These are phyloP conservation scores for Hypomesus transpacificus DNA, from an alignment of 2,113 vertebrate genomes.

Conservation along the genomic window DNA sequence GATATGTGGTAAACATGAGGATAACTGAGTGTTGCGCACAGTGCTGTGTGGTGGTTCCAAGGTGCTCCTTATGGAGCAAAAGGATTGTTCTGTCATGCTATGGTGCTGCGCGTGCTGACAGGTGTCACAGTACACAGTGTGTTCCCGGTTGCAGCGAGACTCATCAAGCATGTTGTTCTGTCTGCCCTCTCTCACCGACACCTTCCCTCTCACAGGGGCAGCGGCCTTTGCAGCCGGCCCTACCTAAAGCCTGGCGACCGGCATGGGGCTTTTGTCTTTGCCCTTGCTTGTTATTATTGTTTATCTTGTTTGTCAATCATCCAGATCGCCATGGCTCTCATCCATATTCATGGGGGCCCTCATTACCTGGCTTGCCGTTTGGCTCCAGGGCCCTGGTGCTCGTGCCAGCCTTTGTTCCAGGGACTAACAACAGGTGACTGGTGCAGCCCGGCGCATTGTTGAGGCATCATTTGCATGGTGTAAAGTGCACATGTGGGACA, in stretches of 20 bases:
- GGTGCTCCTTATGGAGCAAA: too few relatives aligned
- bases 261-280: conserved; percentile 45
- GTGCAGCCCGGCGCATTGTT: conserved; percentile 53
- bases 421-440: conserved; percentile 70
- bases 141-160: neutral
- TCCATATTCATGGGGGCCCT: conserved; percentile 70
- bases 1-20: too few relatives aligned
- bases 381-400: conserved; percentile 55
- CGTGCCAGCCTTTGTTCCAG: conserved; percentile 64
- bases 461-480: conserved; percentile 60
- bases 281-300: conserved; percentile 74
- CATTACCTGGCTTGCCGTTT: conserved; percentile 60
- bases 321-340: conserved; percentile 54
- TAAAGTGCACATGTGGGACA: conserved; percentile 57
- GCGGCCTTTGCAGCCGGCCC: conserved; percentile 58
- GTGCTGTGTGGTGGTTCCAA: too few relatives aligned
- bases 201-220: conserved; percentile 53
- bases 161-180: conserved; percentile 16
- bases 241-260: conserved; percentile 29
- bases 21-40: too few relatives aligned
- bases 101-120: too few relatives aligned
- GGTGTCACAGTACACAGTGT: neutral
- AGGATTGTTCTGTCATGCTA: too few relatives aligned
- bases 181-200: conserved; percentile 33
- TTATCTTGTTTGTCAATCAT: conserved; percentile 78